phyloP scores from a whole-genome alignment of 2,888 invertebrate genomes.

The Endomychus coccineus region DNA sequence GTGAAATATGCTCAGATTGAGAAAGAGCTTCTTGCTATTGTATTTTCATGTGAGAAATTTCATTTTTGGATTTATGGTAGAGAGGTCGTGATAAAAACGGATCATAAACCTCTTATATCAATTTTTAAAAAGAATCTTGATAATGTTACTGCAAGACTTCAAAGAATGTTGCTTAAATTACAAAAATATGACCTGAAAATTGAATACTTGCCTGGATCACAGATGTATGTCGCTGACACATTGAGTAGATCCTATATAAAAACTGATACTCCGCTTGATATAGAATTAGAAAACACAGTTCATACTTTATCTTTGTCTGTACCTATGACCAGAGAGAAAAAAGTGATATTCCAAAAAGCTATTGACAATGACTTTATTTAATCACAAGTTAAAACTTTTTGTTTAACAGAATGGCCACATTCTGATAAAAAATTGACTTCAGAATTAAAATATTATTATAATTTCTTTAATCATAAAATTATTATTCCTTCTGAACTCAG shows the following conservation, averaged over 20 bases:
- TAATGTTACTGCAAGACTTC: constrained; percentile 17
- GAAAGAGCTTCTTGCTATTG: constrained; percentile 32
- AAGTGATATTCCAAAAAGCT: background rate
- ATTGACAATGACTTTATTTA: constrained; percentile 2
- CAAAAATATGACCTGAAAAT: constrained; percentile 20
- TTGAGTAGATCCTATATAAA: constrained; percentile 16
- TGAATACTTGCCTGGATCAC: constrained; percentile 23
- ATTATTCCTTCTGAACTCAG: constrained; percentile 6
- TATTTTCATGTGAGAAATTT: constrained; percentile 30
- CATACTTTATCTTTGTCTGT: constrained; percentile 13
- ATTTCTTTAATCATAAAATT: constrained; percentile 4
- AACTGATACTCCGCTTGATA: constrained; percentile 12
- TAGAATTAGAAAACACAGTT: constrained; percentile 12
- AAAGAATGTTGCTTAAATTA: constrained; percentile 22
- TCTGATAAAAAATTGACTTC: too few relatives aligned
- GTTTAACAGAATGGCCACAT: too few relatives aligned
- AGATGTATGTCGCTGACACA: constrained; percentile 19
- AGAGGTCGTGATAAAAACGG: constrained; percentile 23
- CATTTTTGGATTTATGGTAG: constrained; percentile 32
- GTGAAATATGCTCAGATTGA: constrained; percentile 32
- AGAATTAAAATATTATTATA: constrained; percentile 3
- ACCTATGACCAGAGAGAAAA: constrained; percentile 20
- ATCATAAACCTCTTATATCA: constrained; percentile 30
- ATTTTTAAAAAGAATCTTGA: constrained; percentile 23
- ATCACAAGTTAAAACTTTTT: too few relatives aligned